Base-by-base conservation (phyloP, 2,113 vertebrate genomes). In the Podiceps cristatus region DNA sequence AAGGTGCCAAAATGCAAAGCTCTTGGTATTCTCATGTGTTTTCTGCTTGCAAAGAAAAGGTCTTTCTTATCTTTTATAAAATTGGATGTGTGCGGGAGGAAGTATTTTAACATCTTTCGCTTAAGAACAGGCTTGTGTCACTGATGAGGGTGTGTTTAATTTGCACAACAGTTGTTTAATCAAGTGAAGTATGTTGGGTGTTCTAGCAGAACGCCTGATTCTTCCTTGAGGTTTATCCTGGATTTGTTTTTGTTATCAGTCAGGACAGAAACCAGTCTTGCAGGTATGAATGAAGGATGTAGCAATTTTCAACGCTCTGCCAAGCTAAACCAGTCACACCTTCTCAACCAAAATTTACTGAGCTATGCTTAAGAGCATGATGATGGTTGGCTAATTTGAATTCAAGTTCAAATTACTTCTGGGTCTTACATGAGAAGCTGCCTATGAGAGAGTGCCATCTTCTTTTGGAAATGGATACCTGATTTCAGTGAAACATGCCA, bases 211-310 rank as follows among this genome's bases (percentile, higher is more conserved):
- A 55, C 10, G 53, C 79, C 82, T 90, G 78, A 45, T 69, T 88
- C 95, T 97, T 88, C 90, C 90, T 73, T 93, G 93, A 87, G 90
- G 73, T 91, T 96, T 69, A 75, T 96, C 95, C 89, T 97, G 93
- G 1, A 92, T 88, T 94, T 94, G 76, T 86, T 96, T 92, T 90
- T 3, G 4, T 86, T 94, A 86, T 91, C 91, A 89, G 91, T 68
- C 69, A 91, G 89, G 81, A 37, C 49, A 89, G 86, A 93, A 97
- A 97, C 95, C 94, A 96, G 97, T 97, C 93, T 79, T 91, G 73
- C 93, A 95, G 86, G 96, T 96, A 94, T 42, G 66, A 92, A 52
- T 89, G 90, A 93, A 72, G 62, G 93, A 64, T 91, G 91, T 56
- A 93, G 93, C 83, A 97, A 96, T 91, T 94, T 84, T 71, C 62